A percentile compares a stretch with the other conserved stretches of the same genome.
These are phyloP conservation scores for Onychomys leucogaster DNA, from an alignment of 2,797 vertebrate genomes.

Conservation along the genomic window DNA sequence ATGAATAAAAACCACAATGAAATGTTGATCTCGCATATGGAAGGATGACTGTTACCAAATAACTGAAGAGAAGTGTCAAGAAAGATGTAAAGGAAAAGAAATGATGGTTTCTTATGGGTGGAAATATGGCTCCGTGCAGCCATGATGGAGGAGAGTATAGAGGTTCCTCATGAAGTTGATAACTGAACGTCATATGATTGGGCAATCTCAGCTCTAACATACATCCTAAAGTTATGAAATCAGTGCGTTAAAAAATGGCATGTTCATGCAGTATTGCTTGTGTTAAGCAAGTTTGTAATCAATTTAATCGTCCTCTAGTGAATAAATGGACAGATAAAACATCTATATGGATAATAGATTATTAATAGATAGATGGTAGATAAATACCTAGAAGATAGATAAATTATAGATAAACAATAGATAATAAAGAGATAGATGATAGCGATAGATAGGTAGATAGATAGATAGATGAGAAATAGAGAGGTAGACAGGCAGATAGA, in stretches of 20 bases:
- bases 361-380: background rate
- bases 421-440: too few species aligned
- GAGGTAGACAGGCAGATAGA: background rate
- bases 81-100: background rate
- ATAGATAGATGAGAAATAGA: background rate
- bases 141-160: background rate
- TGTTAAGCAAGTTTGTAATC: background rate
- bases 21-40: background rate
- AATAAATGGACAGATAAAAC: background rate
- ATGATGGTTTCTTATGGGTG: background rate
- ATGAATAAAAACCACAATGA: background rate
- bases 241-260: background rate
- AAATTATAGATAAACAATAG: too few species aligned
- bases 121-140: background rate
- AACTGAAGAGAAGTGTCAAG: background rate
- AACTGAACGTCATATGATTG: background rate
- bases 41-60: background rate
- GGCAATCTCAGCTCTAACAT: background rate
- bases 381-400: background rate
- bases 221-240: background rate
- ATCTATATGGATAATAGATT: background rate
- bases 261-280: background rate
- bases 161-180: background rate
- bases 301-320: background rate
- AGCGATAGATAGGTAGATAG: too few species aligned